These are phyloP conservation scores for Caenorhabditis afra DNA, from an alignment of 2,888 invertebrate species.

Conservation along the genomic window DNA sequence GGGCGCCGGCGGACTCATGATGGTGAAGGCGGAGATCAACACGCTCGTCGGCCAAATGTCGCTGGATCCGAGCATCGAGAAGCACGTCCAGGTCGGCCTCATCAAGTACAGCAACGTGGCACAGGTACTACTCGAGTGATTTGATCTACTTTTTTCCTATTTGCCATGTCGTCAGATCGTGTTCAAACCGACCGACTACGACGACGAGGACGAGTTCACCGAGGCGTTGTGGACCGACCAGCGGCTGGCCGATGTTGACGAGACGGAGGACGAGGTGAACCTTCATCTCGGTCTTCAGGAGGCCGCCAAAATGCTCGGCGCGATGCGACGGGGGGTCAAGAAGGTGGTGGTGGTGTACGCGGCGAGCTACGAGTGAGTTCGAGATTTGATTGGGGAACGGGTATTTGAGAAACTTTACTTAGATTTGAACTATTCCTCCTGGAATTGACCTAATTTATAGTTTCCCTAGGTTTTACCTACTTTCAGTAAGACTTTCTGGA, in stretches of 20 bases:
- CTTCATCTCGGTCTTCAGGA: conserved; percentile 34
- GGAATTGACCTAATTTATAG: too few relatives aligned
- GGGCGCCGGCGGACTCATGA: conserved; percentile 47
- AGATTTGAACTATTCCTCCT: too few relatives aligned
- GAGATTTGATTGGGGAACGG: too few relatives aligned
- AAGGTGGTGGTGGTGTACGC: conserved; percentile 57
- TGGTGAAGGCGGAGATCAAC: conserved; percentile 57
- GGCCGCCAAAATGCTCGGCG: conserved; percentile 37
- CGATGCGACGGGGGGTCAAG: conserved; percentile 48
- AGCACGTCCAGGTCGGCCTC: conserved; percentile 55
- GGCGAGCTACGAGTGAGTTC: conserved; percentile 48
- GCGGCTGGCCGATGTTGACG: conserved; percentile 28
- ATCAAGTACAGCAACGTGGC: conserved; percentile 52
- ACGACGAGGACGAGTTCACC: conserved; percentile 52
- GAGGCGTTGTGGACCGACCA: conserved; percentile 49
- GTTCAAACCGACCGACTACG: conserved; percentile 50
- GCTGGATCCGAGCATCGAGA: conserved; percentile 32
- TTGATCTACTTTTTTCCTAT: neutral
- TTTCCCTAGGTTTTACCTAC: too few relatives aligned
- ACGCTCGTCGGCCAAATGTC: conserved; percentile 56
- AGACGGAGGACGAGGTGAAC: conserved; percentile 40
- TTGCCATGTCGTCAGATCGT: conserved; percentile 36
- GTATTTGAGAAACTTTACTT: too few relatives aligned
- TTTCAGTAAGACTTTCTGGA: too few relatives aligned
- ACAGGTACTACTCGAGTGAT: conserved; percentile 30